Conservation (phyloP, 2,113 vertebrate species). For the Coreoperca whiteheadi region DNA sequence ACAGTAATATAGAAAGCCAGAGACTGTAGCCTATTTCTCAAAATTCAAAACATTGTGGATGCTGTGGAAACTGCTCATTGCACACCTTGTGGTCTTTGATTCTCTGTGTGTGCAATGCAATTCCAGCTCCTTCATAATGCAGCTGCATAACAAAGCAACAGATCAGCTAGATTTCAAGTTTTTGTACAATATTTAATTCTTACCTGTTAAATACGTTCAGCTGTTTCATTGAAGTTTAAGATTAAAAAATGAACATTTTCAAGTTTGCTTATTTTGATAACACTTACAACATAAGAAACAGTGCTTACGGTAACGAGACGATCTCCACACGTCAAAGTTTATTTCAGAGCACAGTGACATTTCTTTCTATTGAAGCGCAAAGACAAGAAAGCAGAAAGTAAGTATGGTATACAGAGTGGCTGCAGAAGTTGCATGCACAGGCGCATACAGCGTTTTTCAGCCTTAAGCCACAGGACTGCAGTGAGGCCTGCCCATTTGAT, state of each 20-base stretch:
- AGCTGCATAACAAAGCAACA: background rate
- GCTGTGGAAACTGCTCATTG: background rate
- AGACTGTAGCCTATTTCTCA: background rate
- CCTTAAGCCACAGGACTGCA: constrained; percentile 35
- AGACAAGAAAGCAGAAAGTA: background rate
- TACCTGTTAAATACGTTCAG: background rate
- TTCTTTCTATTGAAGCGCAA: background rate
- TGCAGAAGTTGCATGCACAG: constrained; percentile 23
- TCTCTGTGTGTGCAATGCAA: background rate
- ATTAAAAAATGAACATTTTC: background rate
- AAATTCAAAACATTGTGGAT: background rate
- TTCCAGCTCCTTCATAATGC: background rate
- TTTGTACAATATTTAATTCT: background rate
- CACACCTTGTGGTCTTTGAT: background rate
- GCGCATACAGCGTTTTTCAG: constrained; percentile 15
- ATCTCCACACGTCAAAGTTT: constrained; percentile 3
- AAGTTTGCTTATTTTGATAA: background rate
- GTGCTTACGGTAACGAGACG: background rate
- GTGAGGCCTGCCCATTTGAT: constrained; percentile 30
- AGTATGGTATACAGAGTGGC: background rate
- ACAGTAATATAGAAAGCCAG: constrained; percentile 11
- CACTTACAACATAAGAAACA: background rate
- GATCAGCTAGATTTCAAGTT: background rate
- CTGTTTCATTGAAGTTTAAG: background rate
- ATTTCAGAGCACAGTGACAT: constrained; percentile 3